These are phyloP conservation scores for Brotula barbata DNA, from an alignment of 2,797 vertebrate species.

Conservation along the genomic window DNA sequence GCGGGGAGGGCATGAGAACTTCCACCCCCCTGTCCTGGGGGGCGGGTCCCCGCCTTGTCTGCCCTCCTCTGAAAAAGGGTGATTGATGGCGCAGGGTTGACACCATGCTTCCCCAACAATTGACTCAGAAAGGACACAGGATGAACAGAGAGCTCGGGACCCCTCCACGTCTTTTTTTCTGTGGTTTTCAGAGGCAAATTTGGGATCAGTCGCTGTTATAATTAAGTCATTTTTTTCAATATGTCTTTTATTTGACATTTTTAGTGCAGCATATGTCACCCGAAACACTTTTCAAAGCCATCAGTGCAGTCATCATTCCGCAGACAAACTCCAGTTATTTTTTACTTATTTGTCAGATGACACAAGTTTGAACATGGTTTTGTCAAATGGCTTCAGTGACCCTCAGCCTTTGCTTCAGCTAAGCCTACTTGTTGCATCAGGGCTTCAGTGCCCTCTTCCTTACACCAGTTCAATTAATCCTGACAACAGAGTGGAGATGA, in stretches of 20 bases:
- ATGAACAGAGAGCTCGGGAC: conserved; percentile 77
- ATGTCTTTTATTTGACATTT: conserved; percentile 78
- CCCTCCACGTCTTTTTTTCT: conserved; percentile 74
- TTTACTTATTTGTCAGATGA: conserved; percentile 73
- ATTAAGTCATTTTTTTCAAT: conserved; percentile 83
- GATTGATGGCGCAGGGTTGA: conserved; percentile 85
- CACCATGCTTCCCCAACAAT: conserved; percentile 84
- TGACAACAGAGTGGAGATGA: conserved; percentile 39
- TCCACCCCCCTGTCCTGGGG: conserved; percentile 81
- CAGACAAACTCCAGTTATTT: conserved; percentile 50
- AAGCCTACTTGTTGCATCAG: conserved; percentile 52
- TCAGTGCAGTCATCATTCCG: conserved; percentile 36
- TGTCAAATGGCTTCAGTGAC: conserved; percentile 62
- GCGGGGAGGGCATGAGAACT: conserved; percentile 88
- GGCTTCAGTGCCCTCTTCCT: conserved; percentile 45
- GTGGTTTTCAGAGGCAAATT: conserved; percentile 80
- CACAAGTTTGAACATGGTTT: conserved; percentile 56
- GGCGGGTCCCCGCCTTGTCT: conserved; percentile 83
- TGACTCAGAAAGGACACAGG: conserved; percentile 78
- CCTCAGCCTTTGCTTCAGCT: conserved; percentile 61
- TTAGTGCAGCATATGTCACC: conserved; percentile 76
- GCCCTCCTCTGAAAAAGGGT: conserved; percentile 81
- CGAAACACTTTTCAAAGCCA: conserved; percentile 65
- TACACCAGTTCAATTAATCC: conserved; percentile 55
- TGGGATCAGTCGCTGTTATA: conserved; percentile 80